Evolutionary conservation across 1,140 invertebrate genomes (phyloP), one percentile per base, ranked within the genome.

Genomic region (Orchestia grillus): DNA sequence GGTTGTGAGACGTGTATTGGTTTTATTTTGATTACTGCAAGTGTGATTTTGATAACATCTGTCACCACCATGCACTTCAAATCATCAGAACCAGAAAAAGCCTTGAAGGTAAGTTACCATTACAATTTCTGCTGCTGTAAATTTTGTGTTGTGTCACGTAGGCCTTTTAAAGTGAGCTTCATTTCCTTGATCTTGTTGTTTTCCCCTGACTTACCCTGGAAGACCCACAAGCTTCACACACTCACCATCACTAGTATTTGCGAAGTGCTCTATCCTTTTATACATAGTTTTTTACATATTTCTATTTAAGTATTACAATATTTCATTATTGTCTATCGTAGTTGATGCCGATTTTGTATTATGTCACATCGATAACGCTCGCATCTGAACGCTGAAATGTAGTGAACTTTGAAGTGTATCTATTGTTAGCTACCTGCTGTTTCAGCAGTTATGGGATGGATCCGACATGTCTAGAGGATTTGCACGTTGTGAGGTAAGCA

Each of bases 61-160:
- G 40, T 94, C 92, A 40, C 92, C 92, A 44, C 40, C 43, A 94
- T 94, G 92, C 92, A 94, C 44, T 94, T 94, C 92, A 94, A 94
- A 44, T 94, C 92, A 44, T 94, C 92, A 36, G 92, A 94, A 44
- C 92, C 92, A 41, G 92, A 94, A 47, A 94, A 94, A 47, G 92
- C 92, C 92, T 94, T 94, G 92, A 94, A 94, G 92, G 92, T 94
- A 47, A 94, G 92, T 94, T 6, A 94, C 43, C 15, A 8, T 40
- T 77, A 77, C 62, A 23, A 8, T 36, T 15, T 28, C 11, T 15
- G 28, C 11, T 77, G 36, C 62, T 3, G 11, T 77, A 53, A 77
- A 28, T 77, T 15, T 77, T 36, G 11, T 77, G 1, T 36, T 23
- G 11, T 77, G 62, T 19, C 62, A 23, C 36, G 28, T 3, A 77